phyloP scores from a whole-genome alignment of 2,797 vertebrate species.

The Aplochiton taeniatus region DNA sequence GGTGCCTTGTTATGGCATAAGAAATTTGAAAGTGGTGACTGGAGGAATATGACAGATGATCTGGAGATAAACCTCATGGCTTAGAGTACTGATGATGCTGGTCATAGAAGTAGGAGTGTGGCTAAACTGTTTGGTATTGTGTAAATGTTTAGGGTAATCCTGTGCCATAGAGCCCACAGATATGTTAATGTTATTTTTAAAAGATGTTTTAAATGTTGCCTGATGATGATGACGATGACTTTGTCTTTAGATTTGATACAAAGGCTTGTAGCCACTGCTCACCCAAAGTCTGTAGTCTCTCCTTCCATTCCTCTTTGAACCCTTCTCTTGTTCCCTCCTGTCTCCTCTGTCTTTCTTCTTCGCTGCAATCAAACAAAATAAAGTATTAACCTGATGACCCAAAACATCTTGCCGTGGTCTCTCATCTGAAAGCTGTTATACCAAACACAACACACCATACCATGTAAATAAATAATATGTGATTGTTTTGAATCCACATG shows the following conservation, averaged over 20 bases:
- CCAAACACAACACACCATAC: too few relatives aligned
- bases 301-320: constrained; percentile 54
- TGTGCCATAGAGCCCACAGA: constrained; percentile 81
- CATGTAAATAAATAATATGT: too few relatives aligned
- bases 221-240: constrained; percentile 75
- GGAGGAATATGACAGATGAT: constrained; percentile 32
- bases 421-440: neutral
- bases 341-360: constrained; percentile 76
- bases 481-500: too few relatives aligned
- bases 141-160: constrained; percentile 79
- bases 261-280: constrained; percentile 81
- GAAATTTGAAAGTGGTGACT: constrained; percentile 59
- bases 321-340: constrained; percentile 53
- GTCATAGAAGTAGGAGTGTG: constrained; percentile 79
- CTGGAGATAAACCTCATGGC: constrained; percentile 63
- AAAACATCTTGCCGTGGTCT: constrained; percentile 50
- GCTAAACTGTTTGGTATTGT: constrained; percentile 80
- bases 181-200: constrained; percentile 81
- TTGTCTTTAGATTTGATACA: constrained; percentile 82
- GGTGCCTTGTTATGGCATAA: constrained; percentile 77
- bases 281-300: constrained; percentile 77
- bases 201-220: constrained; percentile 81
- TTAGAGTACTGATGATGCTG: constrained; percentile 73
- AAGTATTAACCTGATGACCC: constrained; percentile 87
- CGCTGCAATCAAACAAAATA: constrained; percentile 86